Conservation (phyloP, 2,113 vertebrate genomes). For the Carettochelys insculpta region DNA sequence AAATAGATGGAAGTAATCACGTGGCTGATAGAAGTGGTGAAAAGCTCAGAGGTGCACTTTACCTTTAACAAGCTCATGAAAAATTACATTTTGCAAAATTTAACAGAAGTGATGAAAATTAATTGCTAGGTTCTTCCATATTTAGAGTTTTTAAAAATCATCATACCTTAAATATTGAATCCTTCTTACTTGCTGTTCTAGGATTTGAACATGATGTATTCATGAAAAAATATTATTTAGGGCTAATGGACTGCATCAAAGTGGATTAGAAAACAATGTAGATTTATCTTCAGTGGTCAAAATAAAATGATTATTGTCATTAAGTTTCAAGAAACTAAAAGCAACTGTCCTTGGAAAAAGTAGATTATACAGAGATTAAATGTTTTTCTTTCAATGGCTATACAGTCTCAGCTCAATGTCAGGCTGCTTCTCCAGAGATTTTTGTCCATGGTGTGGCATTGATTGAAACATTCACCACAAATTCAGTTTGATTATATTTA, state of each 20-base stretch:
- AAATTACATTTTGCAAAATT: conserved; percentile 9
- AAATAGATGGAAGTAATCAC: conserved; percentile 9
- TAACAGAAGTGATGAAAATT: not conserved
- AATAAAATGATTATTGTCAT: not conserved
- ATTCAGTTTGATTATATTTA: conserved; percentile 7
- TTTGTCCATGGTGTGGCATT: not conserved
- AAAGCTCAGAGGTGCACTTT: not conserved
- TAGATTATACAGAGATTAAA: not conserved
- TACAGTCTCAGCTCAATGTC: not conserved
- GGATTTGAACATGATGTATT: not conserved
- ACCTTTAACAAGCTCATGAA: conserved; percentile 2
- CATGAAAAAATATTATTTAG: not conserved
- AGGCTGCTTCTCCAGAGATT: not conserved
- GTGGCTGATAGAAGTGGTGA: not conserved
- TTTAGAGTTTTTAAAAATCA: not conserved
- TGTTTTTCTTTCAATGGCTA: not conserved
- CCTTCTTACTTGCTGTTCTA: not conserved
- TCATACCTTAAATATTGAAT: not conserved
- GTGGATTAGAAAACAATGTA: not conserved
- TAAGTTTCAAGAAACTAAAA: not conserved
- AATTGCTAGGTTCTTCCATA: not conserved
- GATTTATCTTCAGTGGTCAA: not conserved
- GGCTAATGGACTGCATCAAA: not conserved
- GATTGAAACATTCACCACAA: not conserved
- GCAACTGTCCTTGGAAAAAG: not conserved